Evolutionary conservation across 2,888 invertebrate species (phyloP).

Genomic region (Brachylomia viminalis): DNA sequence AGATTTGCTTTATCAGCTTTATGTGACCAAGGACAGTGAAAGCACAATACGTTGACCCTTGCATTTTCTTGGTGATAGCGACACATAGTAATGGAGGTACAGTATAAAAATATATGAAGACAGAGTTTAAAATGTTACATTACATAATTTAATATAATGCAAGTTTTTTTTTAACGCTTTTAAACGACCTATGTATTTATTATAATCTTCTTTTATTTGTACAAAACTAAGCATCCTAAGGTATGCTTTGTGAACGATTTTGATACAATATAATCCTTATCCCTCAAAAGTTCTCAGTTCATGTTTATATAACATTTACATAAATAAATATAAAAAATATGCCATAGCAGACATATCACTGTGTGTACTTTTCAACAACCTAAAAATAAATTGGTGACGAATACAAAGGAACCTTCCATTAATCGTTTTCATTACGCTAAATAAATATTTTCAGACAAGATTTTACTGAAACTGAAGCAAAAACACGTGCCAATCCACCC

Average conservation of each 20-base stretch:
- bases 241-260: background rate
- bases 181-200: background rate
- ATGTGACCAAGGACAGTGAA: conserved; percentile 5
- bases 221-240: background rate
- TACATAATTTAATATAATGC: background rate
- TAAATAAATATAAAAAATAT: conserved; percentile 6
- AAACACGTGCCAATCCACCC: conserved; percentile 60
- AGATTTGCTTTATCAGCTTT: no score
- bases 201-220: background rate
- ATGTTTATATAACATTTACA: background rate
- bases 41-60: conserved; percentile 21
- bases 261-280: background rate
- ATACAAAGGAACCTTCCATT: conserved; percentile 20
- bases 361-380: background rate
- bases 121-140: background rate
- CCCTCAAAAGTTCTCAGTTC: background rate
- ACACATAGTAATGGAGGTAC: background rate
- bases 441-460: conserved; percentile 57
- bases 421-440: conserved; percentile 44
- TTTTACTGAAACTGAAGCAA: conserved; percentile 41
- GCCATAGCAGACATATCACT: background rate
- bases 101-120: background rate
- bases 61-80: background rate
- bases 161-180: background rate
- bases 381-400: conserved; percentile 37